phyloP scores from a whole-genome alignment of 1,140 invertebrate genomes.

The Drosophila willistoni region DNA sequence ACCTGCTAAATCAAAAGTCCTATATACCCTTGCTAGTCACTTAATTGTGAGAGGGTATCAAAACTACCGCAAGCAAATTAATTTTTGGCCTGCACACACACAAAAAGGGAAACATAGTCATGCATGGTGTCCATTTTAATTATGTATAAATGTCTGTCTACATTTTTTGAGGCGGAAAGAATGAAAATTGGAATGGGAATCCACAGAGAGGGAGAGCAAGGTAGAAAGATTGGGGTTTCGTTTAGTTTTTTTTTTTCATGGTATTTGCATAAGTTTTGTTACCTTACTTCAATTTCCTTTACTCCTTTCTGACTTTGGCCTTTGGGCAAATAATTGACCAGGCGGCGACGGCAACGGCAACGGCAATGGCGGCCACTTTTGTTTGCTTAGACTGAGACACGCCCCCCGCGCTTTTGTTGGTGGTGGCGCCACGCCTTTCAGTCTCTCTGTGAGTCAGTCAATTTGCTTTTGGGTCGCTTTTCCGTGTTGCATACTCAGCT shows the following conservation, averaged over 20 bases:
- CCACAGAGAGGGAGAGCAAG: not conserved
- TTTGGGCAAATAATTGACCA: constrained; percentile 63
- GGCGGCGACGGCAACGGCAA: constrained; percentile 28
- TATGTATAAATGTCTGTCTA: constrained; percentile 65
- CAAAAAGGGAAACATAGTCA: constrained; percentile 35
- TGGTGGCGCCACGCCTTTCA: not conserved
- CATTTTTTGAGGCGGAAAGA: constrained; percentile 33
- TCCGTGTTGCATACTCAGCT: constrained; percentile 46
- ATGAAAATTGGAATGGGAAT: not conserved
- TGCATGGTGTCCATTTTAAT: constrained; percentile 65
- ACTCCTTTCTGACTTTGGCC: constrained; percentile 22
- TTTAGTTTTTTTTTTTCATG: not conserved
- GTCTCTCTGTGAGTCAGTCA: constrained; percentile 47
- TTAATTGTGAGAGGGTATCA: constrained; percentile 1
- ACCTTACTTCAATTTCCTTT: constrained; percentile 6
- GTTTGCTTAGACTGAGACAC: constrained; percentile 43
- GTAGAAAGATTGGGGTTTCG: not conserved
- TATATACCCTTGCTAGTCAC: not conserved
- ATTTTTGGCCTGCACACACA: constrained; percentile 50
- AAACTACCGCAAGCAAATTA: constrained; percentile 51
- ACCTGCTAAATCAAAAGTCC: not conserved
- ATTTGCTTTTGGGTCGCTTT: constrained; percentile 40
- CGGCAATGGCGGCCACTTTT: constrained; percentile 35
- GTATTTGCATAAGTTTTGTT: constrained; percentile 60
- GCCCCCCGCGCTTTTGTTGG: constrained; percentile 2